Percentiles rank a stretch among this genome's conserved stretches.
Conservation (phyloP, 2,888 invertebrate species). For the Eulithis prunata region DNA sequence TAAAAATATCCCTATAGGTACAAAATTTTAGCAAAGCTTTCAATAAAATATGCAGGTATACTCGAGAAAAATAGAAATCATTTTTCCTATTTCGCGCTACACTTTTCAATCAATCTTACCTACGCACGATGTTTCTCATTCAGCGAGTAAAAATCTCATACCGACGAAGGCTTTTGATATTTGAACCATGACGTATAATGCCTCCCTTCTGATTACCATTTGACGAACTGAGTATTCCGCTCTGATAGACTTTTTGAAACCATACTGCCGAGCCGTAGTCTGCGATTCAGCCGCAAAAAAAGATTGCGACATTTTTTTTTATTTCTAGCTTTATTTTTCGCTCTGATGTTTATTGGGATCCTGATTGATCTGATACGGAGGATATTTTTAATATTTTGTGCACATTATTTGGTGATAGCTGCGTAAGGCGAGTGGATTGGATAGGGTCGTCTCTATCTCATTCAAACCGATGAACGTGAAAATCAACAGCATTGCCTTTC, state of each 20-base stretch:
- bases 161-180: slow-evolving; percentile 72
- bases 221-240: slow-evolving; percentile 79
- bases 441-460: neutral
- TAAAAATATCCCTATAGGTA: too few relatives aligned
- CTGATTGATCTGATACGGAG: slow-evolving; percentile 51
- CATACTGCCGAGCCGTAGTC: slow-evolving; percentile 46
- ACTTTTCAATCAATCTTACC: slow-evolving; percentile 53
- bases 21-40: too few relatives aligned
- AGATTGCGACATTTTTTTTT: slow-evolving; percentile 64
- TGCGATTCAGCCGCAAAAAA: slow-evolving; percentile 60
- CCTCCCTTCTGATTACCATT: slow-evolving; percentile 80
- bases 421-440: slow-evolving; percentile 6
- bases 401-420: slow-evolving; percentile 9
- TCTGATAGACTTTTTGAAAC: slow-evolving; percentile 76
- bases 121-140: slow-evolving; percentile 63
- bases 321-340: slow-evolving; percentile 51
- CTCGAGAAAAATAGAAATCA: slow-evolving; percentile 10
- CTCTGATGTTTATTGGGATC: slow-evolving; percentile 47
- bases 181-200: slow-evolving; percentile 79
- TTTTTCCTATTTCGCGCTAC: slow-evolving; percentile 31
- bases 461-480: neutral
- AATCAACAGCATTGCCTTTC: neutral
- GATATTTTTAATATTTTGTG: slow-evolving; percentile 32
- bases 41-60: neutral
- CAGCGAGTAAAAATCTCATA: slow-evolving; percentile 66